Base-by-base conservation (phyloP, 2,113 vertebrate species). In the Gavialis gangeticus region DNA sequence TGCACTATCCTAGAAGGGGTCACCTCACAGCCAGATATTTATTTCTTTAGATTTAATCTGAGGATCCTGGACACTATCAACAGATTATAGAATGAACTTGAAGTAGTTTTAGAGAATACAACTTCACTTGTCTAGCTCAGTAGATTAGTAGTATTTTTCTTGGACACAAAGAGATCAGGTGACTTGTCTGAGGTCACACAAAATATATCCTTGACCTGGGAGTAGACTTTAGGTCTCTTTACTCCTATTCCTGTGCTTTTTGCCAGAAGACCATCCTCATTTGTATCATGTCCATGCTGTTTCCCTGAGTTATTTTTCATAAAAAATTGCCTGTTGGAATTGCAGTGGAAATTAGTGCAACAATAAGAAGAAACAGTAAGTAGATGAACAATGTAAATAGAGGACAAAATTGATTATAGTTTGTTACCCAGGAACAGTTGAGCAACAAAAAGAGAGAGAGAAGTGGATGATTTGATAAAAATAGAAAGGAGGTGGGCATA, bases 341-440 rank as follows among this genome's bases (percentile, higher is more conserved):
- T 90, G 67, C 15, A 88, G 62, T 21, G 82, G 83, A 80, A 91
- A 21, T 19, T 69, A 69, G 34, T 69, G 17, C 66, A 34, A 34
- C 34, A 82, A 91, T 88, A 91, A 78, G 89, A 91, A n/a, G 75
- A 85, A 91, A 76, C 57, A 90, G 71, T 94, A 93, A 95, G 92
- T 92, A 95, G 90, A 86, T 93, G 73, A 91, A 63, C 46, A 78
- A 78, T 90, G 80, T 78, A 55, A 13, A 37, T 2, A 76, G 67
- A 93, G 90, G 92, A 60, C 34, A 82, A 80, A 71, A 67, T 18
- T 94, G 91, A 95, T 94, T 88, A 83, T 83, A 22, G 28, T 46
- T 2, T 66, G n/a, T 82, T 82, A 14, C 67, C 57, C 81, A 55
- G 63, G 86, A 94, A 89, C 63, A 46, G 14, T 16, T 90, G 30